Percentiles rank a stretch among this genome's conserved stretches.
Evolutionary conservation across 1,140 invertebrate species (phyloP).

Genomic region (Drosophila carrolli): DNA sequence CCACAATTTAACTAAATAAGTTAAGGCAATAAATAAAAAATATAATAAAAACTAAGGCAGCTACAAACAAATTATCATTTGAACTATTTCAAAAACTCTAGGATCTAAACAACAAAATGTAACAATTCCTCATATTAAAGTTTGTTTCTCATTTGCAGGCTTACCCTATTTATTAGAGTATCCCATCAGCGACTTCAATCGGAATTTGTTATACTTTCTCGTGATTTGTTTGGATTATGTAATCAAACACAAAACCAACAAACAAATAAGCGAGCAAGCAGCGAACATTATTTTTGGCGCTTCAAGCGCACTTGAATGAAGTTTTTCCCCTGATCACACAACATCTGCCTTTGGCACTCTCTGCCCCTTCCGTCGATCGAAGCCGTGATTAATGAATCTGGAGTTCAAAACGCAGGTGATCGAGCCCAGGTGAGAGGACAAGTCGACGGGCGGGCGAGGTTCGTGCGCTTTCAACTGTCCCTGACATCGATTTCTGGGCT

Average conservation of each 20-base stretch:
- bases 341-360: slow-evolving; percentile 31
- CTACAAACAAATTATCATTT: too few species aligned
- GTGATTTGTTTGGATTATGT: slow-evolving; percentile 49
- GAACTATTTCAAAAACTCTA: too few species aligned
- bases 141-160: background rate
- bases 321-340: slow-evolving; percentile 40
- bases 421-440: slow-evolving; percentile 34
- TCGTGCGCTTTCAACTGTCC: slow-evolving; percentile 48
- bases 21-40: too few species aligned
- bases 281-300: slow-evolving; percentile 34
- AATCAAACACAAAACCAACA: slow-evolving; percentile 26
- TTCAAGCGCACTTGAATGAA: slow-evolving; percentile 42
- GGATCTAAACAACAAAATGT: too few species aligned
- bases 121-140: too few species aligned
- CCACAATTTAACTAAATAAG: too few species aligned
- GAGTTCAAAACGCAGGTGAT: slow-evolving; percentile 40
- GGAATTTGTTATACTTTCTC: slow-evolving; percentile 48
- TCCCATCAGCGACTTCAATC: slow-evolving; percentile 18
- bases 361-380: slow-evolving; percentile 11
- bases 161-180: slow-evolving; percentile 8
- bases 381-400: slow-evolving; percentile 39
- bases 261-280: slow-evolving; percentile 38
- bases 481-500: slow-evolving; percentile 45
- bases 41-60: too few species aligned
- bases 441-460: slow-evolving; percentile 7